Percentiles rank a stretch among this genome's conserved stretches.
These are phyloP conservation scores for Periophthalmus modestus DNA, from an alignment of 2,113 vertebrate species.

Conservation along the genomic window DNA sequence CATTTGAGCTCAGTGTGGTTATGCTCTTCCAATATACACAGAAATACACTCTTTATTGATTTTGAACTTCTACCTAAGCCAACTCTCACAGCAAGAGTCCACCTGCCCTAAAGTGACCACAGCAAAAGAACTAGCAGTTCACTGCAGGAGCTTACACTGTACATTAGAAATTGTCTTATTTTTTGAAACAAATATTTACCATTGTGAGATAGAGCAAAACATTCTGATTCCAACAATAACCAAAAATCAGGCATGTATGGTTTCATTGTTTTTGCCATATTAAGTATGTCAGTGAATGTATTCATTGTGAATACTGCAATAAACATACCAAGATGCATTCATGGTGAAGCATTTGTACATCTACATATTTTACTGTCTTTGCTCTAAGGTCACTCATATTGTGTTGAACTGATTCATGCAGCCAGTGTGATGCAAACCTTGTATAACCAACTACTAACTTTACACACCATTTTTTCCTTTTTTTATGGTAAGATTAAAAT, in stretches of 20 bases:
- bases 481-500: too few relatives aligned
- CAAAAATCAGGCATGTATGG: not conserved
- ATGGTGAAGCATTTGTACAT: not conserved
- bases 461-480: too few relatives aligned
- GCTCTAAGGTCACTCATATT: not conserved
- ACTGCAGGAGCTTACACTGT: not conserved
- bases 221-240: not conserved
- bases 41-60: constrained; percentile 1
- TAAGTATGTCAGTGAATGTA: not conserved
- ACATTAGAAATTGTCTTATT: too few relatives aligned
- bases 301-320: too few relatives aligned
- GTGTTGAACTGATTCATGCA: too few relatives aligned
- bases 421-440: too few relatives aligned
- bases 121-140: not conserved
- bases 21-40: not conserved
- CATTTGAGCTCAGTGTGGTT: not conserved
- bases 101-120: not conserved
- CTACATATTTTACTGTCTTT: not conserved
- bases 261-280: not conserved
- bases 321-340: not conserved
- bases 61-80: not conserved
- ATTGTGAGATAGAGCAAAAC: too few relatives aligned
- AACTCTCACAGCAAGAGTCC: not conserved
- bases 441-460: too few relatives aligned
- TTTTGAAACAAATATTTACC: too few relatives aligned